Conservation (phyloP, 23 tunicate species). For the Halocynthia aurantium region DNA sequence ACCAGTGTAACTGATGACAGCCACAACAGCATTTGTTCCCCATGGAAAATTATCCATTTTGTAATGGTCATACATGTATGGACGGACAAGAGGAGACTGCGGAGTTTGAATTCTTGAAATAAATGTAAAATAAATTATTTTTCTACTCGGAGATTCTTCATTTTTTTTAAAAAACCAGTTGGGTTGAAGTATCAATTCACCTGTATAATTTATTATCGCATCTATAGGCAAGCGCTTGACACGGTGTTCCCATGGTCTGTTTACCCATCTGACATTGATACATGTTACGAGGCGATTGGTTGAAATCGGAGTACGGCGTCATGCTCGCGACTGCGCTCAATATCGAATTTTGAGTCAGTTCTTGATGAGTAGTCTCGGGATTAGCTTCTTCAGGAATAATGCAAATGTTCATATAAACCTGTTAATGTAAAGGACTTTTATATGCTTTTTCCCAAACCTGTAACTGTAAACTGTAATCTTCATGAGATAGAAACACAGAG, state of each 20-base stretch:
- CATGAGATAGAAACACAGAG: too few species aligned
- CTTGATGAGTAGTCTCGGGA: slow-evolving; percentile 87
- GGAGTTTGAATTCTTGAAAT: slow-evolving; percentile 47
- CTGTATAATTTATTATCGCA: slow-evolving; percentile 84
- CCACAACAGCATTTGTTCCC: slow-evolving; percentile 94
- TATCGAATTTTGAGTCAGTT: slow-evolving; percentile 66
- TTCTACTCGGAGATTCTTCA: background rate
- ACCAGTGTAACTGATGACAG: slow-evolving; percentile 97
- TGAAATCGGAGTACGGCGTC: slow-evolving; percentile 94
- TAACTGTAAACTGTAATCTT: too few species aligned
- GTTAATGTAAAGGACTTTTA: background rate
- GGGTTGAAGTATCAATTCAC: background rate
- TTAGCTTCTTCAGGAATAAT: slow-evolving; percentile 74
- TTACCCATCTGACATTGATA: slow-evolving; percentile 99
- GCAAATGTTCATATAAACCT: slow-evolving; percentile 79
- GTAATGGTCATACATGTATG: slow-evolving; percentile 77
- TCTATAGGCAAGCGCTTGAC: slow-evolving; percentile 52
- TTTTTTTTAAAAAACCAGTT: background rate
- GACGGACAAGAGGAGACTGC: slow-evolving; percentile 77
- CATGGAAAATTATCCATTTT: slow-evolving; percentile 63
- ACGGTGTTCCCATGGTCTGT: slow-evolving; percentile 90
- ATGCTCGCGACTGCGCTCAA: slow-evolving; percentile 76
- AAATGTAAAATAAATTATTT: background rate
- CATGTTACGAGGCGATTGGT: slow-evolving; percentile 93
- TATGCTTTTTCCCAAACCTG: too few species aligned